These are phyloP conservation scores for Lapara coniferarum DNA, from an alignment of 2,888 invertebrate genomes.

Conservation along the genomic window DNA sequence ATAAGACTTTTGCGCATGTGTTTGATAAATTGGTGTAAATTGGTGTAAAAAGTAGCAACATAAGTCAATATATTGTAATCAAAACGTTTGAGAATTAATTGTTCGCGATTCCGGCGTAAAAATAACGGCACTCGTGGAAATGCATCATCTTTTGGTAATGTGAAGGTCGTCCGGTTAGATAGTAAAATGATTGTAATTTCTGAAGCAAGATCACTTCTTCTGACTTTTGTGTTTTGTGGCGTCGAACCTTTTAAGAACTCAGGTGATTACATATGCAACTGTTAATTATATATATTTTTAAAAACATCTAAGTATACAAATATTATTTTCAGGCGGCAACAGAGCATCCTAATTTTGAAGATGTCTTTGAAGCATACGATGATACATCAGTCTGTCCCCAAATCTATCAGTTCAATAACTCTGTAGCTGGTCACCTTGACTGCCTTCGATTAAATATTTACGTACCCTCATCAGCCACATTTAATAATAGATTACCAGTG, in stretches of 20 bases:
- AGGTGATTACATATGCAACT: background rate
- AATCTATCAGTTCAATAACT: slow-evolving; percentile 40
- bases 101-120: no score
- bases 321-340: slow-evolving; percentile 46
- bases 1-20: no score
- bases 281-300: slow-evolving; percentile 6
- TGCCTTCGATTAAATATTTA: slow-evolving; percentile 59
- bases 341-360: slow-evolving; percentile 46
- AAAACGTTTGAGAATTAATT: no score
- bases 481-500: slow-evolving; percentile 52
- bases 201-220: no score
- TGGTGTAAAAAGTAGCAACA: no score
- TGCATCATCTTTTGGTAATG: no score
- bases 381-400: slow-evolving; percentile 61
- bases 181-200: no score
- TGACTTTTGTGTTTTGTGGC: no score
- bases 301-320: background rate
- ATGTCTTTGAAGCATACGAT: slow-evolving; percentile 52
- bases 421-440: slow-evolving; percentile 47
- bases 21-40: no score
- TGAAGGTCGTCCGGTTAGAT: no score
- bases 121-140: no score
- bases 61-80: no score
- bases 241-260: background rate
- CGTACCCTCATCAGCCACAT: slow-evolving; percentile 49